Evolutionary conservation across 1,140 invertebrate genomes (phyloP).

Genomic region (Eriosoma lanigerum): DNA sequence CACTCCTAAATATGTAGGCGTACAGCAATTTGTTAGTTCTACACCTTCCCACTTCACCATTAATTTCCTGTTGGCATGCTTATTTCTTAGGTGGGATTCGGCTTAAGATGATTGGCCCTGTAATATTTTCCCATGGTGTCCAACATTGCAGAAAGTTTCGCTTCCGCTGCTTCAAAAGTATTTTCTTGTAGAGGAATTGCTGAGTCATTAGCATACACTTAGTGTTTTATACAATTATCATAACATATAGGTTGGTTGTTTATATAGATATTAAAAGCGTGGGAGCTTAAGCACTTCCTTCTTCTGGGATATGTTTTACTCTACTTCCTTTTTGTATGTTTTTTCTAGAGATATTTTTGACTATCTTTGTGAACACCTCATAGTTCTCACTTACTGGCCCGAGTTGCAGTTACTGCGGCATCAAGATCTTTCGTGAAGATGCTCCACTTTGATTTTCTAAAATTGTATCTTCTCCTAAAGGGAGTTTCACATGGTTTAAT

Average conservation of each 20-base stretch:
- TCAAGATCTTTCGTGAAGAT: constrained; percentile 27
- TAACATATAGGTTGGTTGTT: constrained; percentile 53
- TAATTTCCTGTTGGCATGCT: constrained; percentile 62
- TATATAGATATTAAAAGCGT: constrained; percentile 55
- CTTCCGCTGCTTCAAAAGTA: constrained; percentile 37
- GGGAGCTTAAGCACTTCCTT: constrained; percentile 33
- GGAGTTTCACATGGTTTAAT: not conserved
- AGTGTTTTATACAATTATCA: constrained; percentile 39
- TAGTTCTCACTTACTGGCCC: not conserved
- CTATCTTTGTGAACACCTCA: constrained; percentile 36
- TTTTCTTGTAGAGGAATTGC: constrained; percentile 52
- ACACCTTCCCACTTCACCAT: constrained; percentile 49
- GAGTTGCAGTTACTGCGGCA: not conserved
- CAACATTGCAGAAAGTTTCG: constrained; percentile 15
- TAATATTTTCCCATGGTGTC: not conserved
- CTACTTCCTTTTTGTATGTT: constrained; percentile 13
- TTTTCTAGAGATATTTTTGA: constrained; percentile 5
- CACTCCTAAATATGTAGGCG: constrained; percentile 40
- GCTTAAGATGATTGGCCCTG: constrained; percentile 30
- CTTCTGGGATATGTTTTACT: constrained; percentile 43
- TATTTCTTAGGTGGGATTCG: constrained; percentile 42
- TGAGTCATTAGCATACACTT: constrained; percentile 54
- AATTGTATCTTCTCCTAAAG: constrained; percentile 36
- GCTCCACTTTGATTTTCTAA: constrained; percentile 27
- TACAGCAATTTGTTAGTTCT: constrained; percentile 29